Base-by-base conservation (phyloP, 37 sponge, comb jelly and placozoan genomes). In the Spongilla lacustris region DNA sequence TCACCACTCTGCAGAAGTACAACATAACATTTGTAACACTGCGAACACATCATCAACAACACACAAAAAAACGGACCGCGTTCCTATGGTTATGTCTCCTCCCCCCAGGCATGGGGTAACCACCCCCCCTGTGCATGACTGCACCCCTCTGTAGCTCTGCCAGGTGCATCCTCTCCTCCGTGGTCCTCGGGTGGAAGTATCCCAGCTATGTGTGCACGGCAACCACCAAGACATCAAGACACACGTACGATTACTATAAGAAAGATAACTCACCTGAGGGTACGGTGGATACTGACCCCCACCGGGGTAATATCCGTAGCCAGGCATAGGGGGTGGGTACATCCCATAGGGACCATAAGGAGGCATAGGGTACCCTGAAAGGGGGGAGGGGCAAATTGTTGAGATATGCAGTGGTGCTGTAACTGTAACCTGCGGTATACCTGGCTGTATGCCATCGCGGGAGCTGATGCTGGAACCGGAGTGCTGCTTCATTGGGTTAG, bases 161-260 rank as follows among this genome's bases (percentile, higher is more conserved):
- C 78, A 86, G 29, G 33, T 86, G 87, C 79, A 86, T 86, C 9
- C 87, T 36, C 8, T 80, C 80, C 22, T 86, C 80, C 11, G 80
- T 79, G 58, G 80, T 48, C 67, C 67, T 68, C 34, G 75, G 81
- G 50, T 75, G 75, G 66, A 33, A 67, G 29, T 75, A 77, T 2
- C 46, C 78, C 2, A 49, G 50, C 83, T 83, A 34, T 5, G 19
- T 0, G 34, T 29, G 36, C 30, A 24, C 3, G 6, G 6, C 71
- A 25, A 70, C 32, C 34, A 10, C 17, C 41, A 41, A 9, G 41
- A 58, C 19, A 58, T 58, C 1, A 19, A 13, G 12, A 58, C 19
- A 14, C 1, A 1, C 21, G 1, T 14, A 19, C 58, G 14, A 58
- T 46, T 46, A 46, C 1, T 58, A 19, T 58, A 1, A 14, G 58